Base-by-base conservation (phyloP, 1,140 invertebrate genomes). In the Campodea augens region DNA sequence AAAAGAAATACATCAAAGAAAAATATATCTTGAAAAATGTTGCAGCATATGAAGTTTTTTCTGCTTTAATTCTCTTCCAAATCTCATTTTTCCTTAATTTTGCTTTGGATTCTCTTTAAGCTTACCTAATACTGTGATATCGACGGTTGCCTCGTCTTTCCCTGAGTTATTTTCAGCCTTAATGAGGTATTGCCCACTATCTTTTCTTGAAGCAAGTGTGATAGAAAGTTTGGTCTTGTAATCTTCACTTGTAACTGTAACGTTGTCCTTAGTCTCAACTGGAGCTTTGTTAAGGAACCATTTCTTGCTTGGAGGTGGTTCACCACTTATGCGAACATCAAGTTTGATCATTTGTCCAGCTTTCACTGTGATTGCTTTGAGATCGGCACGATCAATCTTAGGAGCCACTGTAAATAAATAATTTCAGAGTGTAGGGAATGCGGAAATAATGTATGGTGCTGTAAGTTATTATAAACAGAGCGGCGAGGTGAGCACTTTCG, bases 161-260 rank as follows among this genome's bases (percentile, higher is more conserved):
- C 91, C 91, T 38, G 81, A 87, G 53, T 74, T 77, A 59, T 96
- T 96, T 62, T 89, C 85, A 15, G 88, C 86, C 55, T 87, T 91
- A 22, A 95, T 69, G 13, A 77, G 74, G 52, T 89, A 81, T 32
- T 74, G 77, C 27, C 91, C 92, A 43, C 81, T 81, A 61, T 95
- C 81, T 41, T 73, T 72, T 55, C 89, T 69, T 19, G 80, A 73
- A 0, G 80, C 76, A 38, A 77, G 66, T 3, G 74, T 65, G 18
- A 90, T 73, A 0, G 78, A 68, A 22, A 92, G 63, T 60, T 91
- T 91, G 0, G 80, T 86, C 52, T 70, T 77, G 62, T 91, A 87
- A 53, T 89, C 80, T 59, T 92, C 87, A 3, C 73, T 61, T 54
- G 90, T 86, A 38, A 90, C 74, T 13, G 70, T 76, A n/a, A 82